Conservation (phyloP, 2,113 vertebrate genomes). For the Oreochromis aureus region DNA sequence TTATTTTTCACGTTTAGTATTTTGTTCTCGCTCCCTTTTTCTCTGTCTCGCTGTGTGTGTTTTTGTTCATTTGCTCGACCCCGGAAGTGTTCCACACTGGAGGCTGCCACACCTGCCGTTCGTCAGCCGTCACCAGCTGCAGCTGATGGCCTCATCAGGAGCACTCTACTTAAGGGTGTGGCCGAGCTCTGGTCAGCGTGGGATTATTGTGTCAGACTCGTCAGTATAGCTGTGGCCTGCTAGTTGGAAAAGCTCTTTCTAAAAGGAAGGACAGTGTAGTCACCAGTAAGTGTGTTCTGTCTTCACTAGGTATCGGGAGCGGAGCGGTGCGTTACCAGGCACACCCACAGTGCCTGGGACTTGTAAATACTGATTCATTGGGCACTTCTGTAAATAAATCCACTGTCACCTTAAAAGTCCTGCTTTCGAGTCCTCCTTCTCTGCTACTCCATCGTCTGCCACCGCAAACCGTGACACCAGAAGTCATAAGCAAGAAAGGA, state of each 20-base stretch:
- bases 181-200: rapidly evolving
- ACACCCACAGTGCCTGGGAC: no score
- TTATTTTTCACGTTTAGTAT: background rate
- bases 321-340: no score
- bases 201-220: background rate
- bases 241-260: background rate
- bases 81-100: background rate
- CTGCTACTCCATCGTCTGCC: no score
- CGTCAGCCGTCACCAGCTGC: background rate
- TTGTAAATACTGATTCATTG: no score
- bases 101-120: background rate
- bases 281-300: no score
- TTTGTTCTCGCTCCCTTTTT: background rate
- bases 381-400: no score
- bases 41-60: background rate
- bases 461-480: no score
- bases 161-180: background rate
- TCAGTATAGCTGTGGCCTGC: background rate
- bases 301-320: no score
- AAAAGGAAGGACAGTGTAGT: no score
- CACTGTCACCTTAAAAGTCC: no score
- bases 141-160: background rate
- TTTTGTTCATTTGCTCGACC: background rate
- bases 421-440: no score
- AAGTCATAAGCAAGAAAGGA: background rate